phyloP scores from a whole-genome alignment of 2,888 invertebrate genomes.

The Aphodius granarius region DNA sequence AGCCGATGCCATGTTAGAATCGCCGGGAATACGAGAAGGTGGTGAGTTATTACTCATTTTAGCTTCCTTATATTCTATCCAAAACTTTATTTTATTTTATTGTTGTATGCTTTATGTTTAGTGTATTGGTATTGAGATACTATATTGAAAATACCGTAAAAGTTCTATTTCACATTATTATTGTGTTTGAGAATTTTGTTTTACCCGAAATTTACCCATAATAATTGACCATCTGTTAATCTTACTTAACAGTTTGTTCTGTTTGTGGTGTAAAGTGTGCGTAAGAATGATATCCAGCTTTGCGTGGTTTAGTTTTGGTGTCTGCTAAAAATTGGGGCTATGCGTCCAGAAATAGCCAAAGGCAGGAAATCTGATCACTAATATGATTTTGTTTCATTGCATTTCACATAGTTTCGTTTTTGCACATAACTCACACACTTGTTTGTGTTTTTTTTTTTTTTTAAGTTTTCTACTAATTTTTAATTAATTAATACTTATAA shows the following conservation, averaged over 20 bases:
- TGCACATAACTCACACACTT: slow-evolving; percentile 12
- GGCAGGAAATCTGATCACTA: slow-evolving; percentile 48
- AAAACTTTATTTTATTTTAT: not conserved
- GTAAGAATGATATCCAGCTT: not conserved
- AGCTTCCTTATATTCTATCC: slow-evolving; percentile 1
- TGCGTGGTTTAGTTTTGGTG: not conserved
- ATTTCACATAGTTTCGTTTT: slow-evolving; percentile 12
- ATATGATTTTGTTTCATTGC: slow-evolving; percentile 5
- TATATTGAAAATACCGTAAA: not conserved
- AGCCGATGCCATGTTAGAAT: slow-evolving; percentile 93
- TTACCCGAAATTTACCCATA: not conserved
- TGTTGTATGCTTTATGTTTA: not conserved
- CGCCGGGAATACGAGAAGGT: slow-evolving; percentile 57
- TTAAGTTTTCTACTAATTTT: slow-evolving; percentile 10
- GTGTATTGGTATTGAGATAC: not conserved
- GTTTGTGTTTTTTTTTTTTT: slow-evolving; percentile 4
- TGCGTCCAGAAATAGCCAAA: slow-evolving; percentile 52
- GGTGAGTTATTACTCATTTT: slow-evolving; percentile 40
- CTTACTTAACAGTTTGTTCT: not conserved
- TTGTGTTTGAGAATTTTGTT: not conserved
- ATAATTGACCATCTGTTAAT: not conserved
- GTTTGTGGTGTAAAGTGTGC: not conserved
- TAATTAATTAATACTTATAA: not conserved
- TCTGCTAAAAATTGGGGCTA: slow-evolving; percentile 32
- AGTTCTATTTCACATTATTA: not conserved